Conservation (phyloP, 2,113 vertebrate species). For the Apteryx owenii region DNA sequence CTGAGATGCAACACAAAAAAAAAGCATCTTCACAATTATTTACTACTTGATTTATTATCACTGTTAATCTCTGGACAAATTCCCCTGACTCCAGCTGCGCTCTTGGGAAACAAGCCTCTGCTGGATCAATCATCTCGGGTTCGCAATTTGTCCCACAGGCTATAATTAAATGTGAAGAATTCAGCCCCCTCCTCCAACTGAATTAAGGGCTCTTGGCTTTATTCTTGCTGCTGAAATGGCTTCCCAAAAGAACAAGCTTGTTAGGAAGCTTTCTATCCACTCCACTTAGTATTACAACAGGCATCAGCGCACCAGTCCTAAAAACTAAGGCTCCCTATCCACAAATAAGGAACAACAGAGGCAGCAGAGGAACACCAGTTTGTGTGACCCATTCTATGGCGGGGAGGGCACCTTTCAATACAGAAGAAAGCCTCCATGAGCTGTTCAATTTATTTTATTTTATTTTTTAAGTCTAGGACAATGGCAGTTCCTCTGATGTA, state of each 20-base stretch:
- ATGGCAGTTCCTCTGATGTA: neutral
- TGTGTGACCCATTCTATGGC: neutral
- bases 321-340: neutral
- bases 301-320: neutral
- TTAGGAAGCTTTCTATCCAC: neutral
- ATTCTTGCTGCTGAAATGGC: slow-evolving; percentile 1
- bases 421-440: neutral
- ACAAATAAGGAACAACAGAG: neutral
- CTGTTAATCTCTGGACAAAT: slow-evolving; percentile 57
- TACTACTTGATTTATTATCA: neutral
- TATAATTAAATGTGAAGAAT: slow-evolving; percentile 23
- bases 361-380: neutral
- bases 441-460: too few relatives aligned
- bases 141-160: neutral
- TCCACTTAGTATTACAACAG: neutral
- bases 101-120: slow-evolving; percentile 28
- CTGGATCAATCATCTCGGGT: neutral
- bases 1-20: neutral
- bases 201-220: neutral
- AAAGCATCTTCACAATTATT: too few relatives aligned
- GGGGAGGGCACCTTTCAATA: neutral
- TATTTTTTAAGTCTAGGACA: neutral
- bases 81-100: neutral
- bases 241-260: neutral
- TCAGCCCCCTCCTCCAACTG: neutral